phyloP scores from a whole-genome alignment of 2,797 vertebrate genomes.

The Malacoctenus gilli region DNA sequence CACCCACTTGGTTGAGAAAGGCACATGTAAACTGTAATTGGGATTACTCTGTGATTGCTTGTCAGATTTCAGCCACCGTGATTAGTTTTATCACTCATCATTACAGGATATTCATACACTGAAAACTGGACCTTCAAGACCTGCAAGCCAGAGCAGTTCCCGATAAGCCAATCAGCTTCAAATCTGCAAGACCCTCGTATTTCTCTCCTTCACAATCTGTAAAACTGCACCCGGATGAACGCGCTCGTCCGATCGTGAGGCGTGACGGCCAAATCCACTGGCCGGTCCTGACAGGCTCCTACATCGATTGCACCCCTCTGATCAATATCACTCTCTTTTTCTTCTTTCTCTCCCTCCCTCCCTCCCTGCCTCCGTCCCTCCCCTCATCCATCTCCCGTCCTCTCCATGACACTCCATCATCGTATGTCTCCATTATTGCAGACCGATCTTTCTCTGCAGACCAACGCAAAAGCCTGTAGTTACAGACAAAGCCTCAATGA shows the following conservation, averaged over 20 bases:
- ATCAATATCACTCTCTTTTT: slow-evolving; percentile 50
- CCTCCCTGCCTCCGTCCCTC: slow-evolving; percentile 10
- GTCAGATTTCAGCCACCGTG: no score
- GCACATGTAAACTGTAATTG: no score
- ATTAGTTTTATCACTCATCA: no score
- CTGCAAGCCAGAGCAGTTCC: neutral
- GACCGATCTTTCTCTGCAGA: slow-evolving; percentile 27
- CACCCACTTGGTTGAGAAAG: slow-evolving; percentile 31
- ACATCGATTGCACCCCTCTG: slow-evolving; percentile 47
- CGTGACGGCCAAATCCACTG: slow-evolving; percentile 38
- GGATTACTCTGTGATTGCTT: no score
- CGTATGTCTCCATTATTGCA: slow-evolving; percentile 39
- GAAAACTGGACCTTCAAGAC: no score
- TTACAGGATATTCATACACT: no score
- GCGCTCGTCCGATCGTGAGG: slow-evolving; percentile 7
- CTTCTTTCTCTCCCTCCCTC: slow-evolving; percentile 28
- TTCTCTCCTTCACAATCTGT: slow-evolving; percentile 11
- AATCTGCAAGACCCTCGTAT: slow-evolving; percentile 3
- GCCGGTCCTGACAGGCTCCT: slow-evolving; percentile 39
- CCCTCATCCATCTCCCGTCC: slow-evolving; percentile 14
- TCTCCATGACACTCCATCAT: slow-evolving; percentile 46
- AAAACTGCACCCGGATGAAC: slow-evolving; percentile 29
- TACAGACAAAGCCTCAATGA: slow-evolving; percentile 39
- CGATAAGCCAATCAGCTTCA: slow-evolving; percentile 17
- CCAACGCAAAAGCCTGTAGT: slow-evolving; percentile 33